These are phyloP conservation scores for Formica exsecta DNA, from an alignment of 1,140 invertebrate species.

Conservation along the genomic window DNA sequence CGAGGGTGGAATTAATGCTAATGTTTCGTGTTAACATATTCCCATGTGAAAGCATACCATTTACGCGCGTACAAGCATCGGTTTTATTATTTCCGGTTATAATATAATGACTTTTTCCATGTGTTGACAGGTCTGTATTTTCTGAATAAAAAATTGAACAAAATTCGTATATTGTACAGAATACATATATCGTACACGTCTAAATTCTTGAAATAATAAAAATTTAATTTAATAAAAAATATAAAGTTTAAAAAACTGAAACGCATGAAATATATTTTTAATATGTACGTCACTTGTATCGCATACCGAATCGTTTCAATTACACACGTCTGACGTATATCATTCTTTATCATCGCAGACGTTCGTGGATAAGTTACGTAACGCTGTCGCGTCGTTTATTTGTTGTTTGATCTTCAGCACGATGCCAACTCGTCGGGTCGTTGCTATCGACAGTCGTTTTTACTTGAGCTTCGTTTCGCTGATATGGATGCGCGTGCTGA, in stretches of 20 bases:
- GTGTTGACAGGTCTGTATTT: neutral
- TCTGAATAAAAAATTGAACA: neutral
- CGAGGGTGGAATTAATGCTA: conserved; percentile 15
- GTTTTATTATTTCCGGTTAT: too few species aligned
- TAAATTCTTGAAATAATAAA: neutral
- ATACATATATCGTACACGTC: neutral
- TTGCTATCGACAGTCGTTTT: conserved; percentile 22
- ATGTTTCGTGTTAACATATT: conserved; percentile 13
- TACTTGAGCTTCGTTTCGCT: conserved; percentile 7
- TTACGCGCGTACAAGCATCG: neutral
- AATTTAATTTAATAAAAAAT: too few species aligned
- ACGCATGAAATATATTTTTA: neutral
- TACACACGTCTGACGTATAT: neutral
- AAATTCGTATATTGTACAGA: neutral
- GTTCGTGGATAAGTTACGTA: conserved; percentile 7
- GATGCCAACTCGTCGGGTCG: conserved; percentile 25
- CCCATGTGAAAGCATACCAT: neutral
- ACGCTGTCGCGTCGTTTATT: conserved; percentile 9
- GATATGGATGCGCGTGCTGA: conserved; percentile 11
- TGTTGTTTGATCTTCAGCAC: conserved; percentile 39
- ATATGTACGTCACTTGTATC: neutral
- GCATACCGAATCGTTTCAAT: neutral
- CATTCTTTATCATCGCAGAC: conserved; percentile 1
- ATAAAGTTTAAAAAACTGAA: too few species aligned
- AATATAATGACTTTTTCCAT: too few species aligned